These are phyloP conservation scores for Chascanopsetta lugubris DNA, from an alignment of 2,113 vertebrate species.

Conservation along the genomic window DNA sequence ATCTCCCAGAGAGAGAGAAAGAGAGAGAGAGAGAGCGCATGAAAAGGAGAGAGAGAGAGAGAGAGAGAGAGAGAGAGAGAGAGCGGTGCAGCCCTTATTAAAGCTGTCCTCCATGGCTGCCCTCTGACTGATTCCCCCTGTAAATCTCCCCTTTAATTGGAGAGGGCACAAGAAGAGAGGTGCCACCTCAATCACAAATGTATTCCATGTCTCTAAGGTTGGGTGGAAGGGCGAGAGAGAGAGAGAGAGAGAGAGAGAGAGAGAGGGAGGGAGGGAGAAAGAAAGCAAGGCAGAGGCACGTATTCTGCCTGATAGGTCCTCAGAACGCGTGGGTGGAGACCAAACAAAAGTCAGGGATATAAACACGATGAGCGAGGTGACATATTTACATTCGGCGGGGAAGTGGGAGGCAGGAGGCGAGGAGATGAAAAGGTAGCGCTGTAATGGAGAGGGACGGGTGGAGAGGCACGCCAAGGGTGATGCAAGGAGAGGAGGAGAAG, in stretches of 20 bases:
- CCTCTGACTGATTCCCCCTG: constrained; percentile 77
- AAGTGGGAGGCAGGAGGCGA: constrained; percentile 54
- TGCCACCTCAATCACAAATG: constrained; percentile 62
- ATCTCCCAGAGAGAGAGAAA: constrained; percentile 42
- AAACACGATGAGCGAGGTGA: constrained; percentile 51
- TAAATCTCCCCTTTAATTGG: constrained; percentile 83
- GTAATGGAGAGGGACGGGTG: constrained; percentile 60
- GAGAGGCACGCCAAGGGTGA: constrained; percentile 65
- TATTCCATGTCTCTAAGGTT: constrained; percentile 49
- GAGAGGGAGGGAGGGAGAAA: constrained; percentile 6
- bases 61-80: constrained; percentile 53
- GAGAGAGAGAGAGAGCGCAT: constrained; percentile 47
- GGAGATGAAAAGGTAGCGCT: constrained; percentile 61
- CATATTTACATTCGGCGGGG: constrained; percentile 65
- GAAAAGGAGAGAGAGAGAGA: too few relatives aligned
- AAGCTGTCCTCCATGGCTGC: constrained; percentile 75
- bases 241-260: neutral
- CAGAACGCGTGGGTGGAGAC: constrained; percentile 31
- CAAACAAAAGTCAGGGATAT: constrained; percentile 54
- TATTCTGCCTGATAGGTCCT: constrained; percentile 9
- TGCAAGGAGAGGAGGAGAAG: constrained; percentile 67
- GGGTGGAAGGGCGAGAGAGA: too few relatives aligned
- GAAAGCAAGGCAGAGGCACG: constrained; percentile 14
- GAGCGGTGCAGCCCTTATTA: constrained; percentile 73
- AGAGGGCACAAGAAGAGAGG: constrained; percentile 70